Evolutionary conservation across 2,888 invertebrate genomes (phyloP), one percentile per base, ranked within the genome.

Genomic region (Bugulina stolonifera): DNA sequence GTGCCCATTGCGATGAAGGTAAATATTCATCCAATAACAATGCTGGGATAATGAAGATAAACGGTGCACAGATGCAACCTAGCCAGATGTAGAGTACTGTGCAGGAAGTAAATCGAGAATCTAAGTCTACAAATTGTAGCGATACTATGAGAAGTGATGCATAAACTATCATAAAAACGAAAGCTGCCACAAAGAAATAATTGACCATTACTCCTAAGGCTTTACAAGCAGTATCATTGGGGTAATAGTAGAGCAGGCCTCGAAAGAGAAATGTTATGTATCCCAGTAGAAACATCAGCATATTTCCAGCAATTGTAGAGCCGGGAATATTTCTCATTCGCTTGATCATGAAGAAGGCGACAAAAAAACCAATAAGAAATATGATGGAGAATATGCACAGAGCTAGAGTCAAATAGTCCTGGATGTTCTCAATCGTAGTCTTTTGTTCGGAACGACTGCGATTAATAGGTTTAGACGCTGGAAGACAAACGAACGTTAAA

Each of bases 311-410:
- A 3, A 64, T 64, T 10, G 64, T 64, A 14, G 32, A 64, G 5
- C 64, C 64, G 32, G 64, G 64, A 64, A 64, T 64, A n/a, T 64
- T 64, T 64, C 64, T 27, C 64, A 64, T 64, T 3, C 64, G 29
- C 32, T 64, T 64, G 5, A 64, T 32, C 29, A 64, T 14, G n/a
- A 64, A 64, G 64, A 64, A 64, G 2, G 34, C 64, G 27, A 64
- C 32, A 34, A 64, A 64, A n/a, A 64, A 64, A 2, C 3, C 2
- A 14, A 64, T 25, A 27, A 64, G 27, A 32, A 64, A 64, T 2
- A 27, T 32, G 2, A 64, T 64, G n/a, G 64, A 64, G 10, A 27
- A 25, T 27, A 64, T 64, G 64, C 64, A 64, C 3, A 64, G 34
- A 64, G 32, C n/a, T 5, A 64, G 27, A 27, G 64, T 64, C 5